These are phyloP conservation scores for Pectinophora gossypiella DNA, from an alignment of 1,140 invertebrate species.

Conservation along the genomic window DNA sequence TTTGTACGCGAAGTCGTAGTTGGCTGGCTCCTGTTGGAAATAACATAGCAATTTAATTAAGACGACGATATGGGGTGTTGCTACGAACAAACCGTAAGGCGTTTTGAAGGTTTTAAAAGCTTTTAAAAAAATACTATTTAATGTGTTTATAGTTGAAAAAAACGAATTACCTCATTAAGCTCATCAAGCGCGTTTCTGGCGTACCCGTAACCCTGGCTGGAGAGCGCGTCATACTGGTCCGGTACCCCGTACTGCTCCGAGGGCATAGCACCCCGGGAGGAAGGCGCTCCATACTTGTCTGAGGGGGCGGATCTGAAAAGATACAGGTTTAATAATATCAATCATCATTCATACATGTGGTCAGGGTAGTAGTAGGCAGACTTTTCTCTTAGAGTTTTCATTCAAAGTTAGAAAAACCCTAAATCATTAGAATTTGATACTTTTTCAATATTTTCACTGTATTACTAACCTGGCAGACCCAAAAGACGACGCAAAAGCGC, in stretches of 20 bases:
- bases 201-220: constrained; percentile 37
- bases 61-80: background rate
- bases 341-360: no score
- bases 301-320: constrained; percentile 45
- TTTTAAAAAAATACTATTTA: no score
- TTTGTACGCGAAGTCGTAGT: constrained; percentile 85
- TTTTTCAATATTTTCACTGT: no score
- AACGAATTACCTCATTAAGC: constrained; percentile 45
- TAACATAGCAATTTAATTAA: background rate
- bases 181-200: constrained; percentile 49
- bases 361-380: no score
- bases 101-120: no score
- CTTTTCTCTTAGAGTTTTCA: no score
- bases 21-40: constrained; percentile 76
- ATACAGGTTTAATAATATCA: no score
- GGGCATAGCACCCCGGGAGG: constrained; percentile 47
- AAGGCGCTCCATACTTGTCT: constrained; percentile 43
- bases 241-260: constrained; percentile 45
- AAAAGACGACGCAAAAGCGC: constrained; percentile 42
- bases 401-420: no score
- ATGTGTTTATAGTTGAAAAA: no score
- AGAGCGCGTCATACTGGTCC: constrained; percentile 23
- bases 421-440: no score
- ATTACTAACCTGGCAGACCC: constrained; percentile 38
- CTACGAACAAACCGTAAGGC: no score